Percentiles rank a stretch among this genome's conserved stretches.
Conservation (phyloP, 2,888 invertebrate genomes). For the Macrosoma leucophasiata region DNA sequence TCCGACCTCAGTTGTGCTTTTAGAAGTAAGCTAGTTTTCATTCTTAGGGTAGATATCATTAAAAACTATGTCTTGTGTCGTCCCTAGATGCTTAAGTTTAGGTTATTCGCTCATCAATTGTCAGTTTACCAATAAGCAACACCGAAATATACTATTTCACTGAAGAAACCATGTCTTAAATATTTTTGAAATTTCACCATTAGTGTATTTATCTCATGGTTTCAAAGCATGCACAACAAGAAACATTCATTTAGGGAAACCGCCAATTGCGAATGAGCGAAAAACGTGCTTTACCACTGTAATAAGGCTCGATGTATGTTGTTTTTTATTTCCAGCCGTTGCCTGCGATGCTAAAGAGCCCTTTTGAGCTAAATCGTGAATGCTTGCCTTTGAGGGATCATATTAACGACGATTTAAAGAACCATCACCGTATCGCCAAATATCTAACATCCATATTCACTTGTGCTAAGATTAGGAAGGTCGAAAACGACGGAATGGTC, state of each 20-base stretch:
- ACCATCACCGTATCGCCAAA: slow-evolving; percentile 70
- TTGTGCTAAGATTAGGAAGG: slow-evolving; percentile 63
- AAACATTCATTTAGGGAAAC: slow-evolving; percentile 29
- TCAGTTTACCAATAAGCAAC: slow-evolving; percentile 45
- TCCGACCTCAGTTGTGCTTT: no score
- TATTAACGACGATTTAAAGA: slow-evolving; percentile 72
- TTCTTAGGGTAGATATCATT: slow-evolving; percentile 11
- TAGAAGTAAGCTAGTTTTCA: slow-evolving; percentile 4
- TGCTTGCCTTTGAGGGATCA: slow-evolving; percentile 76
- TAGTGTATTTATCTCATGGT: no score
- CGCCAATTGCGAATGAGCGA: slow-evolving; percentile 41
- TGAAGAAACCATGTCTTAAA: no score
- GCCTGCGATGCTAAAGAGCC: slow-evolving; percentile 75
- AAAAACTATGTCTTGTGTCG: slow-evolving; percentile 38
- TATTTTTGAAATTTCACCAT: no score
- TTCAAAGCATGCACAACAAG: no score
- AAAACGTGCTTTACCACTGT: slow-evolving; percentile 59
- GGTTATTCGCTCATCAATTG: slow-evolving; percentile 50
- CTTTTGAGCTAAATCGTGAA: slow-evolving; percentile 76
- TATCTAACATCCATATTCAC: slow-evolving; percentile 68
- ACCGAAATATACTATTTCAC: no score
- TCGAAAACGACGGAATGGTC: slow-evolving; percentile 34
- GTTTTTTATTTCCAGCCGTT: slow-evolving; percentile 77
- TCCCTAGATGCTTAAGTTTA: slow-evolving; percentile 63
- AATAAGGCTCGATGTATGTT: slow-evolving; percentile 75